Conservation (phyloP, 2,797 vertebrate genomes). For the Tragopan temminckii region DNA sequence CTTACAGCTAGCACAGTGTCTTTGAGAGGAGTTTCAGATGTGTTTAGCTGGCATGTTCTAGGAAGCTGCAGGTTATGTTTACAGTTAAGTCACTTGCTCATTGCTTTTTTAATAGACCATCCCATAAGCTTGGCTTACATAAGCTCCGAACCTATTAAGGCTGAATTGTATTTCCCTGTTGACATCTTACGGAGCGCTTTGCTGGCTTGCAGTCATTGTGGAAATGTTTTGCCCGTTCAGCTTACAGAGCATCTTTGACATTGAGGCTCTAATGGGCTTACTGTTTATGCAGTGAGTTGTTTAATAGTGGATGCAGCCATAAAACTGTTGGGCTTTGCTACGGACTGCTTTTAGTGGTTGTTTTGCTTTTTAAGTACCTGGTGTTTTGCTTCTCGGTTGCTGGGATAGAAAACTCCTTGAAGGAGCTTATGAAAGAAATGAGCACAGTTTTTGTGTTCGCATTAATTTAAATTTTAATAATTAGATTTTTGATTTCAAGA, state of each 20-base stretch:
- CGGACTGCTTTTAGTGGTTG: neutral
- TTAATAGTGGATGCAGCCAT: conserved; percentile 46
- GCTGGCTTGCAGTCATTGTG: conserved; percentile 48
- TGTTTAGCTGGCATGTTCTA: neutral
- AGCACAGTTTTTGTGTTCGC: neutral
- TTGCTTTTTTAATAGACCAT: conserved; percentile 24
- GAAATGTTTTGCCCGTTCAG: conserved; percentile 43
- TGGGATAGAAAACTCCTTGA: neutral
- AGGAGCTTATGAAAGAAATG: neutral
- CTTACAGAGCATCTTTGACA: conserved; percentile 50
- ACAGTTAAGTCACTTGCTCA: conserved; percentile 33
- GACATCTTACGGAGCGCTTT: conserved; percentile 56
- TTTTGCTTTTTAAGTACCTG: neutral
- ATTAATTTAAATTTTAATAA: neutral
- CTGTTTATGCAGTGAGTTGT: conserved; percentile 52
- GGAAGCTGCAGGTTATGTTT: conserved; percentile 42
- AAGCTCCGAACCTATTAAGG: conserved; percentile 63
- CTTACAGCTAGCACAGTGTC: neutral
- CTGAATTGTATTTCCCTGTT: conserved; percentile 68
- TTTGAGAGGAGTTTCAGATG: fast-evolving
- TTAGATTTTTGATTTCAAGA: neutral
- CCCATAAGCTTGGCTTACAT: conserved; percentile 46
- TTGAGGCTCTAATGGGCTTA: conserved; percentile 54
- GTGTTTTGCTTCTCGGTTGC: neutral
- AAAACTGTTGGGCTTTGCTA: neutral